phyloP scores from a whole-genome alignment of 2,888 invertebrate genomes.

The Sicus ferrugineus region DNA sequence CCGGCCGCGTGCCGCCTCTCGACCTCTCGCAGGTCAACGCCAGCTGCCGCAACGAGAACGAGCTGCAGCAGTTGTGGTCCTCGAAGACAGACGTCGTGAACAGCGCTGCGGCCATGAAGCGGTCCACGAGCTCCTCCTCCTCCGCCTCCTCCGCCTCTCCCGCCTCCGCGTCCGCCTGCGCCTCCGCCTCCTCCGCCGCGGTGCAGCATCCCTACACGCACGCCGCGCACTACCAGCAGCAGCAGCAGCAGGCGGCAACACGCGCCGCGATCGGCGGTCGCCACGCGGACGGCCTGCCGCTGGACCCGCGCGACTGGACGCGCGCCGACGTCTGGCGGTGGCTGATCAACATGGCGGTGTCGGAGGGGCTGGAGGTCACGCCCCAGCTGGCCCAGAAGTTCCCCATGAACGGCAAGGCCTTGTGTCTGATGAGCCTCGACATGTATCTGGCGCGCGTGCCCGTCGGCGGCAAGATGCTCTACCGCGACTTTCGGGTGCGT shows the following conservation, averaged over 20 bases:
- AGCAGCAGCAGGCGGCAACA: slow-evolving; percentile 29
- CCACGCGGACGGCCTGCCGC: slow-evolving; percentile 55
- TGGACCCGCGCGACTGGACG: slow-evolving; percentile 78
- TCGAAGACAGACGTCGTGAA: slow-evolving; percentile 37
- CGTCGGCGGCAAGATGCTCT: slow-evolving; percentile 72
- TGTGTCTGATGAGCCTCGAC: slow-evolving; percentile 78
- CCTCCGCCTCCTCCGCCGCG: neutral
- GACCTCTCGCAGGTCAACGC: slow-evolving; percentile 60
- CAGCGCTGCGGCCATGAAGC: slow-evolving; percentile 42
- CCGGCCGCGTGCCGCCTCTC: slow-evolving; percentile 62
- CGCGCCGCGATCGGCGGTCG: slow-evolving; percentile 40
- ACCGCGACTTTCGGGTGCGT: slow-evolving; percentile 76
- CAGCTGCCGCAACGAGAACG: slow-evolving; percentile 53
- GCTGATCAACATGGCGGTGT: slow-evolving; percentile 69
- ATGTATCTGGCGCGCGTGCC: slow-evolving; percentile 80
- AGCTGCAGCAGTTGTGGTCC: slow-evolving; percentile 51
- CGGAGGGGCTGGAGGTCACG: slow-evolving; percentile 64
- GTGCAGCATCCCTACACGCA: slow-evolving; percentile 52
- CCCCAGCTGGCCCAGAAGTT: slow-evolving; percentile 68
- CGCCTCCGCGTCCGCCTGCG: neutral
- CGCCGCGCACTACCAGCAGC: slow-evolving; percentile 31
- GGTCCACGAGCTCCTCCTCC: slow-evolving; percentile 26
- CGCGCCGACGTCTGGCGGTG: slow-evolving; percentile 75
- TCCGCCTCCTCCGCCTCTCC: no score
- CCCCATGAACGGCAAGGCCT: slow-evolving; percentile 82